Evolutionary conservation across 2,113 vertebrate species (phyloP), one percentile per base, ranked within the genome.

Genomic region (Bagarius yarrelli): DNA sequence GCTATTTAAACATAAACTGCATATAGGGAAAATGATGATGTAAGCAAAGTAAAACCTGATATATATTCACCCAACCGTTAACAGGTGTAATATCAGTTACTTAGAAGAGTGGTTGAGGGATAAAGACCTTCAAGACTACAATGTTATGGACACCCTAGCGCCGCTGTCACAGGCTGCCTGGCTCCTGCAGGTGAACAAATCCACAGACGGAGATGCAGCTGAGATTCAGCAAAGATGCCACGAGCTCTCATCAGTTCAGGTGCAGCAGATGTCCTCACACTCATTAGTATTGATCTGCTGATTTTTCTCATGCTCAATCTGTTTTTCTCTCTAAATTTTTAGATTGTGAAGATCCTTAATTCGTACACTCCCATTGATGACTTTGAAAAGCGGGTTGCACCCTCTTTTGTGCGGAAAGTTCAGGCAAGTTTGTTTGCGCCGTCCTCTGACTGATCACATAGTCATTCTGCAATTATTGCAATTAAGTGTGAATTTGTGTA

Each of bases 51-150:
- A 21, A 64, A 34, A 3, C 8, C 34, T 12, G 8, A 50, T 70
- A 27, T 50, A 70, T 70, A 8, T 16, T 8, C 16, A 11, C 30
- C 15, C 9, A 14, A 16, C 23, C 75, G 78, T 27, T 53, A 12
- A 16, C 83, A 99, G 98, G 81, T 99, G 97, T 89, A 99, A 99
- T 84, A 97, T 99, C 90, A 99, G 98, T 90, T 99, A 96, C 83
- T 89, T 99, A 81, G 98, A 99, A 89, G 98, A 99, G 89, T 99
- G 98, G 98, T 92, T 99, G 81, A 96, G 97, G 87, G 96, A 98
- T 75, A 97, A 98, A 88, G 95, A 93, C 30, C 90, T 99, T 64
- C 96, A 95, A 64, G 92, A 87, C 85, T 93, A 93, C 75, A 89
- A 89, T 32, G 94, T 94, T 55, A 97, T 95, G 56, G 96, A 98